Conservation (phyloP, 2,888 invertebrate species). For the Hofmannophila pseudospretella region DNA sequence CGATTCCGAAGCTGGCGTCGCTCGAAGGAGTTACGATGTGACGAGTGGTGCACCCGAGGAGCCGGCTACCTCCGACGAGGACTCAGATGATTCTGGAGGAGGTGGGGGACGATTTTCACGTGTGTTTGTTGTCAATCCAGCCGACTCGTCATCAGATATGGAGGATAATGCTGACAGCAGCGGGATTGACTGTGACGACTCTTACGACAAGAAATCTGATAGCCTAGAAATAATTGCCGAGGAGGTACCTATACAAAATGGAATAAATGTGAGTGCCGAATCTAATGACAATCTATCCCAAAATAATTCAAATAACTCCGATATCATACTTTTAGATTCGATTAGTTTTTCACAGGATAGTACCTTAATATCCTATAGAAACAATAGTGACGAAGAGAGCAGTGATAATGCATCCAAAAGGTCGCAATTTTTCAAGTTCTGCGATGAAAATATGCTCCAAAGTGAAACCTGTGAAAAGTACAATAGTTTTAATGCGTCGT, state of each 20-base stretch:
- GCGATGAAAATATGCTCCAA: conserved; percentile 66
- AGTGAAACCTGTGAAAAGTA: conserved; percentile 65
- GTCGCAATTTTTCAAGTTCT: conserved; percentile 52
- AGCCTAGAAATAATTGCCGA: conserved; percentile 57
- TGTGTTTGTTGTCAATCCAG: conserved; percentile 83
- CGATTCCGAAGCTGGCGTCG: conserved; percentile 60
- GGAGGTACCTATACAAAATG: conserved; percentile 44
- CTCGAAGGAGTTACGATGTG: conserved; percentile 63
- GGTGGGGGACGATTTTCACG: conserved; percentile 80
- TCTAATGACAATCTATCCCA: conserved; percentile 34
- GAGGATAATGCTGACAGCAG: conserved; percentile 79
- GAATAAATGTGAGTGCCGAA: conserved; percentile 35
- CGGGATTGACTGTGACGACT: conserved; percentile 81
- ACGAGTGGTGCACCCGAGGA: conserved; percentile 66
- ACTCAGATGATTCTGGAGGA: conserved; percentile 75
- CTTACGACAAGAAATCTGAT: conserved; percentile 74
- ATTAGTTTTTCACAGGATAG: conserved; percentile 56
- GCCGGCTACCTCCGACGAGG: conserved; percentile 68
- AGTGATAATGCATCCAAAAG: conserved; percentile 33
- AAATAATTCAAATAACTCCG: conserved; percentile 34
- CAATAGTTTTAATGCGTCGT: conserved; percentile 64
- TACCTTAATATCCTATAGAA: conserved; percentile 44
- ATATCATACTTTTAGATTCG: conserved; percentile 54
- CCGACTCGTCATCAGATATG: conserved; percentile 78
- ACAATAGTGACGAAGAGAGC: conserved; percentile 38